Base-by-base conservation (phyloP, 1,140 invertebrate species). In the Dolichoris vasculosae region DNA sequence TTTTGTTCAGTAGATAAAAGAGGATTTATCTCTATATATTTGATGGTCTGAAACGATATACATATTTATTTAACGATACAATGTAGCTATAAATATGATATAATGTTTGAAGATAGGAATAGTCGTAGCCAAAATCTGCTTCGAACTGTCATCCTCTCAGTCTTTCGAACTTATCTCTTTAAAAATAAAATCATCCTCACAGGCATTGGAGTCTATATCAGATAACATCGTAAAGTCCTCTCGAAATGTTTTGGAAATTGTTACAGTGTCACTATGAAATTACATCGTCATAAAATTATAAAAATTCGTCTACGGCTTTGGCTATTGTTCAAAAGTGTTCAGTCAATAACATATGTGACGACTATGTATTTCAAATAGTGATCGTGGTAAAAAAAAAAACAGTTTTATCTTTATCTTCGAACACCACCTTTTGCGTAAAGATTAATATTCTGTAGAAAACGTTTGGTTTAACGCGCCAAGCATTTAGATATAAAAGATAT, bases 161-260 rank as follows among this genome's bases (percentile, higher is more conserved):
- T 43, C 69, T 43, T 73, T 73, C 38, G 43, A 73, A 73, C 26
- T 73, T 73, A 73, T 73, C 38, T 71, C 20, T 71, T 71, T 71
- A 40, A 71, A 71, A 73, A 73, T 73, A 73, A 40, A 73, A 73
- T 43, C 13, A 73, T 73, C 6, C 69, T 40, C 38, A 43, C 2
- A 43, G 35, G 23, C 38, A 43, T 73, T 73, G 67, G 32, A 17
- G 38, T 40, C 35, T 73, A 43, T 73, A 23, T 32, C 69, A 26
- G 69, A 73, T 73, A 73, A n/a, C 20, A 73, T 73, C 2, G 40
- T 43, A 73, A 73, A 71, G 67, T 26, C 23, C 4, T 59, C 23
- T 59, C 4, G 3, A 59, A 59, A 26, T 9, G 9, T 40, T 32
- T 17, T 38, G 32, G 7, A 23, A 73, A 43, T 43, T 9, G 2